Evolutionary conservation across 1,140 invertebrate species (phyloP), one percentile per base, ranked within the genome.

Genomic region (Heliconius congener): DNA sequence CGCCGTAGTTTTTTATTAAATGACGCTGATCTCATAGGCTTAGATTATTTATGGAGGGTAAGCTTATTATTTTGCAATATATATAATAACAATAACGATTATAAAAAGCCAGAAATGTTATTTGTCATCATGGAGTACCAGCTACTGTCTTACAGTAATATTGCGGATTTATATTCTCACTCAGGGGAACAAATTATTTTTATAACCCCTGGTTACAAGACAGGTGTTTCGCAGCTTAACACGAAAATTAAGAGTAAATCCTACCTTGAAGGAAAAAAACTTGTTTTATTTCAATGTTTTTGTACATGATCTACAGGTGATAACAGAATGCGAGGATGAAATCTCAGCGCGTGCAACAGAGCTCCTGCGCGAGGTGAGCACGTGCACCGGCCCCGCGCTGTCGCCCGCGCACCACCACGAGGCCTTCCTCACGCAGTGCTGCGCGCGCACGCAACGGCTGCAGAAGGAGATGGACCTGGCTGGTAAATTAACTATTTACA

Each of bases 31-130:
- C 96, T 99, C 83, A 98, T 99, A 89, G 99, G 99, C 80, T 96
- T 98, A 85, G 98, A 99, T 95, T 99, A 99, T 95, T 95, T 99
- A 80, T 99, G 99, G 99, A 96, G 98, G 90, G 97, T 98, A 88
- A 95, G 95, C 86, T 16, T 66, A 66, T 27, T 30, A 66, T 66
- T 66, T 66, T 66, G 30, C 27, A 30, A 27, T 52, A 72, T 16
- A 19, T 74, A 86, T 2, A 19, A 8, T 8, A 46, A 46, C 6
- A 46, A 2, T 3, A 46, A 46, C 42, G 9, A 46, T 11, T 8
- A 46, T 11, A 52, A 52, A 52, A 19, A 19, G 8, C 5, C 6
- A 52, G 2, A 52, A 52, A 52, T 8, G 18, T 52, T 52, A 19
- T 52, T 52, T 2, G 6, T 18, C 16, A 8, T 52, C 50, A 1